These are phyloP conservation scores for Lathronympha strigana DNA, from an alignment of 2,888 invertebrate species.

Conservation along the genomic window DNA sequence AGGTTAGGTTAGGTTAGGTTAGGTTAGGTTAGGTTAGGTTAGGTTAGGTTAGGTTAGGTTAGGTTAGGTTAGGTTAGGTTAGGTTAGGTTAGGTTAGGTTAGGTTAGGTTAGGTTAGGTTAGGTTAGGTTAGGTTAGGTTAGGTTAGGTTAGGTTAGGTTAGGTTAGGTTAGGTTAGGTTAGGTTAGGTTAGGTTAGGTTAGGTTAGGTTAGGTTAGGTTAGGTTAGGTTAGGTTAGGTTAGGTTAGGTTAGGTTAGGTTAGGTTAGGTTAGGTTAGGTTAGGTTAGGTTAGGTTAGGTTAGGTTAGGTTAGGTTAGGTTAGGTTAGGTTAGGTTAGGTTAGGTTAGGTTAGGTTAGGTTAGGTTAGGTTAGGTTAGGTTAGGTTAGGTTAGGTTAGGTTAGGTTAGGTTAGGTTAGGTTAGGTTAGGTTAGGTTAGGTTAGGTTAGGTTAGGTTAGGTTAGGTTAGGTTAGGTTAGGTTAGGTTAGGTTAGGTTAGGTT, in stretches of 20 bases:
- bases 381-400: slow-evolving; percentile 16
- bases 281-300: slow-evolving; percentile 15
- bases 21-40: slow-evolving; percentile 16
- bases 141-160: slow-evolving; percentile 16
- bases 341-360: slow-evolving; percentile 16
- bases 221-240: slow-evolving; percentile 16
- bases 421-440: slow-evolving; percentile 16
- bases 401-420: slow-evolving; percentile 16
- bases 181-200: slow-evolving; percentile 16
- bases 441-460: slow-evolving; percentile 15
- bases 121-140: slow-evolving; percentile 16
- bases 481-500: slow-evolving; percentile 16
- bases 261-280: slow-evolving; percentile 16
- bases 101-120: slow-evolving; percentile 16
- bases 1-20: slow-evolving; percentile 16
- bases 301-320: slow-evolving; percentile 16
- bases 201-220: slow-evolving; percentile 16
- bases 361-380: slow-evolving; percentile 16
- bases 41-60: slow-evolving; percentile 16
- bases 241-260: slow-evolving; percentile 16
- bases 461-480: slow-evolving; percentile 16
- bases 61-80: slow-evolving; percentile 16
- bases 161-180: slow-evolving; percentile 16
- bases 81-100: slow-evolving; percentile 16
- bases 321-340: slow-evolving; percentile 16